Base-by-base conservation (phyloP, 2,113 vertebrate genomes). In the Myotis lucifugus region DNA sequence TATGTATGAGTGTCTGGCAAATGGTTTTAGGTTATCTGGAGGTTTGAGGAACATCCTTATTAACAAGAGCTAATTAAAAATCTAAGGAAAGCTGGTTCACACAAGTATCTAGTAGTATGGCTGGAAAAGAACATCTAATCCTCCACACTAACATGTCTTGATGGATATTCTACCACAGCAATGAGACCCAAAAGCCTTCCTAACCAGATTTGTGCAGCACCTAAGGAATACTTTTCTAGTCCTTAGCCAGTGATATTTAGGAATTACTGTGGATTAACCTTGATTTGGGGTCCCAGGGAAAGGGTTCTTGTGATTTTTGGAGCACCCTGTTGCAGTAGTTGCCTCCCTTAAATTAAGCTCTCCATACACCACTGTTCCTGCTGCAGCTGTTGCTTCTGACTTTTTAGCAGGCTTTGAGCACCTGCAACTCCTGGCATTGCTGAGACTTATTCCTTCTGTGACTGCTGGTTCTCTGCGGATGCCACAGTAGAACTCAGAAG, bases 361-460 rank as follows among this genome's bases (percentile, higher is more conserved):
- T 91, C 87, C 69, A 95, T 23, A 23, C 82, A 97, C 76, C 93
- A 89, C 5, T 85, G 90, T 86, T 97, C 95, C 37, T 73, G 86
- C 79, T 83, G 85, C 48, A 98, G 87, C 25, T 74, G 90, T n/a
- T 29, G 76, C 46, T 96, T 81, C 86, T 94, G 48, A 0, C 78
- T 84, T 93, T 97, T 37, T 32, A 98, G 72, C 29, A 13, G 85
- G 6, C 5, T 70, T 52, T 69, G 92, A 69, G 81, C 79, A 21
- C 83, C 27, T 92, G 84, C 42, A 98, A 82, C 37, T 92, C 40
- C 29, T 79, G 77, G 15, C 67, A 93, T 27, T 95, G 88, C 37
- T 61, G 50, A 13, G 85, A 81, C 42, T 14, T 97, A 61, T 56
- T 97, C 94, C 52, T 95, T 90, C n/a, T 90, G 79, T 46, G 97